Evolutionary conservation across 2,113 vertebrate genomes (phyloP).

Genomic region (Orthonyx spaldingii): DNA sequence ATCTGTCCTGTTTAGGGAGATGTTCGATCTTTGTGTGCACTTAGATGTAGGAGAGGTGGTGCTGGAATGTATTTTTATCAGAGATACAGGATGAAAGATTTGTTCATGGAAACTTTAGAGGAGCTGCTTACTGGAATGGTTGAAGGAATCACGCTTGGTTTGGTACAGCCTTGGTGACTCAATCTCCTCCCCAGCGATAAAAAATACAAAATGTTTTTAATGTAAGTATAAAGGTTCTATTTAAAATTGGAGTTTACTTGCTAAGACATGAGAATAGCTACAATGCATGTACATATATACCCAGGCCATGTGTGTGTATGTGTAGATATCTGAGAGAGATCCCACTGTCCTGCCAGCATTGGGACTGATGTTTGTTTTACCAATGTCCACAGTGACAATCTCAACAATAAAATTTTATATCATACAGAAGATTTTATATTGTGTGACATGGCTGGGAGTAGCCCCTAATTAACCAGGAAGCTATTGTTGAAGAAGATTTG

Average conservation of each 20-base stretch:
- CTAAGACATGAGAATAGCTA: not conserved
- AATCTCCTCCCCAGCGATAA: not conserved
- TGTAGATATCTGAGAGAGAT: not conserved
- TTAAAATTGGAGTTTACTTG: not conserved
- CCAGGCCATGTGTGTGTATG: rapidly evolving
- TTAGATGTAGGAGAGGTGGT: not conserved
- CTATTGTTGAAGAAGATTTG: not conserved
- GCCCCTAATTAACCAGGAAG: not conserved
- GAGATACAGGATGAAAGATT: not conserved
- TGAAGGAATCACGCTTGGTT: not conserved
- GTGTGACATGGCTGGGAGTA: not conserved
- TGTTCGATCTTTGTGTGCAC: not conserved
- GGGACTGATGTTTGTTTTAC: not conserved
- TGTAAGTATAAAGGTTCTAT: not conserved
- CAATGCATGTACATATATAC: rapidly evolving
- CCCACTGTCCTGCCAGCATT: not conserved
- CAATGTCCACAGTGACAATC: not conserved
- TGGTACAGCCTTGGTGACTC: not conserved
- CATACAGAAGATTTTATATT: not conserved
- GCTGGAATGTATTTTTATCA: not conserved
- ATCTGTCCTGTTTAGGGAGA: not conserved
- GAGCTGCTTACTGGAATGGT: not conserved
- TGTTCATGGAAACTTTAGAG: not conserved
- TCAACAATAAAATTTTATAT: not conserved
- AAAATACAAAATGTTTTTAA: not conserved